These are phyloP conservation scores for Ceyx cyanopectus DNA, from an alignment of 2,113 vertebrate genomes.

Conservation along the genomic window DNA sequence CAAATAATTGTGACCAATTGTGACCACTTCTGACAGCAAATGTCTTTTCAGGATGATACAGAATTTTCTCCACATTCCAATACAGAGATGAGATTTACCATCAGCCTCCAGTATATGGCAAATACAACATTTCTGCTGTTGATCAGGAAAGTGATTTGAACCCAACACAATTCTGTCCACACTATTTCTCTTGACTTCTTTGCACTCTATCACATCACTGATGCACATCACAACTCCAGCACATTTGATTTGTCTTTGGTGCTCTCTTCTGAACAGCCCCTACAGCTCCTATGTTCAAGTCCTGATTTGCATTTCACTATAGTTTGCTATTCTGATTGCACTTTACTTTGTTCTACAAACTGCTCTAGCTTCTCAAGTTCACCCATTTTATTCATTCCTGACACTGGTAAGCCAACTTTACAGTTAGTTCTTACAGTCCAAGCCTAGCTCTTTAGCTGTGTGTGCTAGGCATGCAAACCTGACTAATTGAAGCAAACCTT, in stretches of 20 bases:
- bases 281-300: neutral
- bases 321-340: neutral
- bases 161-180: neutral
- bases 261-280: neutral
- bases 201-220: neutral
- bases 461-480: neutral
- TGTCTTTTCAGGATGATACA: neutral
- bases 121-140: neutral
- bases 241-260: fast-evolving
- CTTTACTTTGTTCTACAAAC: neutral
- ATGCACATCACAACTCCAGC: neutral
- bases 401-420: neutral
- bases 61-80: neutral
- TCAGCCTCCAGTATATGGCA: neutral
- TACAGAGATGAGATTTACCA: neutral
- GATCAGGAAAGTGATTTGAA: neutral
- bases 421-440: neutral
- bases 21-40: neutral
- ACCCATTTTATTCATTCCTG: neutral
- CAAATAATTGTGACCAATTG: neutral
- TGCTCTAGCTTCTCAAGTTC: neutral
- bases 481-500: neutral
- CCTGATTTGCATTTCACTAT: neutral
- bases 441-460: neutral
- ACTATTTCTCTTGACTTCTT: neutral